A percentile compares a stretch with the other conserved stretches of the same genome.
Conservation (phyloP, 2,888 invertebrate genomes). For the Vanessa cardui region DNA sequence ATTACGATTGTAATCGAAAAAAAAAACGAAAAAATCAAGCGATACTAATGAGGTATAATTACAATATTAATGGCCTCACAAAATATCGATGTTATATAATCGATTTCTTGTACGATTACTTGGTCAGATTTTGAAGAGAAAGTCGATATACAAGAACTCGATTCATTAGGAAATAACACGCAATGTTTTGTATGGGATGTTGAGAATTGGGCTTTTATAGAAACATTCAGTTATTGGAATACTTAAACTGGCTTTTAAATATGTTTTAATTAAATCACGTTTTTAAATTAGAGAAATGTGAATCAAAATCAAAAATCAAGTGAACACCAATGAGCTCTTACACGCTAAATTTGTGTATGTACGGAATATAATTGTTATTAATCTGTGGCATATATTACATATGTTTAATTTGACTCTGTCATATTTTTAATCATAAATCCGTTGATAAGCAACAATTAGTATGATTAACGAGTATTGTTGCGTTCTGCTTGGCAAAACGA, state of each 20-base stretch:
- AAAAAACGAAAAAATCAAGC: slow-evolving; percentile 7
- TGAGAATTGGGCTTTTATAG: slow-evolving; percentile 7
- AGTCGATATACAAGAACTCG: slow-evolving; percentile 56
- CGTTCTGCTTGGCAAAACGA: no score
- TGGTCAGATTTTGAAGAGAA: slow-evolving; percentile 48
- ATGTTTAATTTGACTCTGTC: no score
- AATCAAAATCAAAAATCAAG: no score
- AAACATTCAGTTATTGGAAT: neutral
- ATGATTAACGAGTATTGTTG: no score
- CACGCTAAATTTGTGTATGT: no score
- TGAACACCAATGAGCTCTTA: no score
- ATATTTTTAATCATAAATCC: no score
- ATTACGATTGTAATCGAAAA: slow-evolving; percentile 10
- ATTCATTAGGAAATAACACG: slow-evolving; percentile 64
- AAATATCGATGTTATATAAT: slow-evolving; percentile 59
- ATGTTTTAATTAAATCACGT: neutral
- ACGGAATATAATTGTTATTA: no score
- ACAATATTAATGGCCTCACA: slow-evolving; percentile 30
- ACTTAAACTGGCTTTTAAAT: neutral
- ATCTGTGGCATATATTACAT: no score
- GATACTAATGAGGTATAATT: slow-evolving; percentile 32
- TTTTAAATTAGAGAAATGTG: no score
- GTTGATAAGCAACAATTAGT: no score
- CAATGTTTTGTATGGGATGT: slow-evolving; percentile 47
- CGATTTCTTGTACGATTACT: slow-evolving; percentile 59